These are phyloP conservation scores for Matsumyia berberina DNA, from an alignment of 2,888 invertebrate genomes.

Conservation along the genomic window DNA sequence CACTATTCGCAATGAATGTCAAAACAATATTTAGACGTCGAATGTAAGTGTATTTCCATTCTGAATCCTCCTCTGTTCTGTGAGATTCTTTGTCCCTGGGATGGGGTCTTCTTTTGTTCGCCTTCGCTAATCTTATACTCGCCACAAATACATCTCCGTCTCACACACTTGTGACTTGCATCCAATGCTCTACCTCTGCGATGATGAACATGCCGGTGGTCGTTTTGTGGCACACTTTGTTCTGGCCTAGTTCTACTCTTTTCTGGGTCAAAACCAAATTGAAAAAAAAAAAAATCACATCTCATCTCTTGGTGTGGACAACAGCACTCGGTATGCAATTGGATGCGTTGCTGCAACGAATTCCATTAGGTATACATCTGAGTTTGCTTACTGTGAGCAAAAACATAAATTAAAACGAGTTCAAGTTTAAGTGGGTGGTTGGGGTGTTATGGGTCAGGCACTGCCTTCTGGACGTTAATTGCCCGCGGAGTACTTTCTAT, in stretches of 20 bases:
- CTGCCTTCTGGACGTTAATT: slow-evolving; percentile 27
- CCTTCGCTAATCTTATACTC: slow-evolving; percentile 17
- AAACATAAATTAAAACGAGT: slow-evolving; percentile 9
- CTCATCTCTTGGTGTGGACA: slow-evolving; percentile 17
- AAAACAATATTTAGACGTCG: slow-evolving; percentile 20
- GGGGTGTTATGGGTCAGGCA: slow-evolving; percentile 2
- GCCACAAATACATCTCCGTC: neutral
- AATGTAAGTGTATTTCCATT: slow-evolving; percentile 20
- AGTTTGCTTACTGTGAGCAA: neutral
- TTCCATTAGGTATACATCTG: slow-evolving; percentile 12
- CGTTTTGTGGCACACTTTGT: slow-evolving; percentile 32
- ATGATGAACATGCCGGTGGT: slow-evolving; percentile 15
- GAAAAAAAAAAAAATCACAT: slow-evolving; percentile 22
- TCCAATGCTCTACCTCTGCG: neutral
- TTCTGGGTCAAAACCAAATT: slow-evolving; percentile 67
- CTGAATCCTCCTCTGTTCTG: neutral
- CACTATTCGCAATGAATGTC: slow-evolving; percentile 8
- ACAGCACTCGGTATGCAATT: neutral
- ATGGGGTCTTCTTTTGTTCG: slow-evolving; percentile 18
- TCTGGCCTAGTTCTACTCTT: slow-evolving; percentile 59
- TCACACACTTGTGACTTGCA: slow-evolving; percentile 10
- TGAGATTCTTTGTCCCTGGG: slow-evolving; percentile 13
- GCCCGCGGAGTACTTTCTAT: slow-evolving; percentile 3
- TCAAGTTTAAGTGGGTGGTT: slow-evolving; percentile 12
- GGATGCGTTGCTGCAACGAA: slow-evolving; percentile 11